Percentiles rank a stretch among this genome's conserved stretches.
These are phyloP conservation scores for Macrotrachela quadricornifera DNA, from an alignment of 1,140 invertebrate species.

Conservation along the genomic window DNA sequence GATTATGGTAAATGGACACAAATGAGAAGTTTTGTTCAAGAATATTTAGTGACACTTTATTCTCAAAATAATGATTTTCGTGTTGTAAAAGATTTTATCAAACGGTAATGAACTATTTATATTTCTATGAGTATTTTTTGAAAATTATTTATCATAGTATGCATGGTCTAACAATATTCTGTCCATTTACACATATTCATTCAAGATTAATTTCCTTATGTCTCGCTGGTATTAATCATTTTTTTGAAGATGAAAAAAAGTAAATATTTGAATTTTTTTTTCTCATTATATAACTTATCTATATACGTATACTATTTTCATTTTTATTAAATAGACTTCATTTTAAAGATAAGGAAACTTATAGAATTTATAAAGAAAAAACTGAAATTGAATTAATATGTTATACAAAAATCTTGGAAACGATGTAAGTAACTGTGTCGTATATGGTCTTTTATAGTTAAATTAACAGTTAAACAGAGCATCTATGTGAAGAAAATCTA, in stretches of 20 bases:
- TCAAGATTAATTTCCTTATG: conserved; percentile 60
- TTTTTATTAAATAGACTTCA: too few relatives aligned
- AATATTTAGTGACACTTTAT: conserved; percentile 51
- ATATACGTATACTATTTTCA: too few relatives aligned
- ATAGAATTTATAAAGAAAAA: not conserved
- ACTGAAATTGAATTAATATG: conserved; percentile 8
- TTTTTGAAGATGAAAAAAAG: conserved; percentile 32
- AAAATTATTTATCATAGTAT: conserved; percentile 36
- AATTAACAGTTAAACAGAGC: too few relatives aligned
- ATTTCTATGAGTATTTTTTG: too few relatives aligned
- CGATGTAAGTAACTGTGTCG: conserved; percentile 15
- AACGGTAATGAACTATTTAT: too few relatives aligned
- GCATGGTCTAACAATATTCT: conserved; percentile 49
- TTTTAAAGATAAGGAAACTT: too few relatives aligned
- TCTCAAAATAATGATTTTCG: conserved; percentile 49
- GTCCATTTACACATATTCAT: conserved; percentile 57
- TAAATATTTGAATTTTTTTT: too few relatives aligned
- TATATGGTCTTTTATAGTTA: too few relatives aligned
- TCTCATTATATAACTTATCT: too few relatives aligned
- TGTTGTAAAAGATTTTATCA: conserved; percentile 48
- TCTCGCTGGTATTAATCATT: conserved; percentile 42
- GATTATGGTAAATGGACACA: conserved; percentile 59
- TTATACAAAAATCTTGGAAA: conserved; percentile 10
- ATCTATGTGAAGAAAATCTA: too few relatives aligned
- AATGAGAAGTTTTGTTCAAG: conserved; percentile 52